These are phyloP conservation scores for Oceanodroma leucorhoa DNA, from an alignment of 2,797 vertebrate genomes.

Conservation along the genomic window DNA sequence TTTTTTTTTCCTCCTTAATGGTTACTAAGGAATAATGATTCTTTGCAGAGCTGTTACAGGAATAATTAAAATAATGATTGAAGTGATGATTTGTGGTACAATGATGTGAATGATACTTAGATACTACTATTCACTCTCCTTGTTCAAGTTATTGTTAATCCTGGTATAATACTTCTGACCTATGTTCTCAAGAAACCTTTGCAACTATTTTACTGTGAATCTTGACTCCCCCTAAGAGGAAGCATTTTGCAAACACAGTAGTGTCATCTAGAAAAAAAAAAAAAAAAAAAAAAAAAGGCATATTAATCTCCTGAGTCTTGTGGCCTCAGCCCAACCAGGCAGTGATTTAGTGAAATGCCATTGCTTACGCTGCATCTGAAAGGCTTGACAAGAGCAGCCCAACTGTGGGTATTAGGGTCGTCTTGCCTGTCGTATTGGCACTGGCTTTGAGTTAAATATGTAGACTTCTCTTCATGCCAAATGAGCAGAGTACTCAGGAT, in stretches of 20 bases:
- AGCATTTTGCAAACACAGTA: background rate
- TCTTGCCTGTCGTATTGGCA: constrained; percentile 1
- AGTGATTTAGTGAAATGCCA: background rate
- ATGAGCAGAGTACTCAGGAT: constrained; percentile 23
- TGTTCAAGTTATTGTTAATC: background rate
- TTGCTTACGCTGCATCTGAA: background rate
- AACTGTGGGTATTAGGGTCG: background rate
- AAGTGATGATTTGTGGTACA: background rate
- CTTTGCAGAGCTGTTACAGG: background rate
- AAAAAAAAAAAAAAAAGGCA: background rate
- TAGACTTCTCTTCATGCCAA: constrained; percentile 24
- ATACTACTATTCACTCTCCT: background rate
- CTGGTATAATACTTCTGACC: background rate
- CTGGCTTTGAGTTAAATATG: constrained; percentile 45
- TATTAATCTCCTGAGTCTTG: background rate
- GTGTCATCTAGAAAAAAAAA: background rate
- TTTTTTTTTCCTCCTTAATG: background rate
- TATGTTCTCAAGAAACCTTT: background rate
- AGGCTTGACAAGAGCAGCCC: constrained; percentile 15
- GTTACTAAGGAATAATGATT: background rate
- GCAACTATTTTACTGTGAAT: background rate
- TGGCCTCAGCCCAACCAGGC: background rate
- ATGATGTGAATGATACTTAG: background rate
- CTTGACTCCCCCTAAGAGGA: background rate
- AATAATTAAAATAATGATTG: background rate